These are phyloP conservation scores for Corvus moneduloides DNA, from an alignment of 2,113 vertebrate species.

Conservation along the genomic window DNA sequence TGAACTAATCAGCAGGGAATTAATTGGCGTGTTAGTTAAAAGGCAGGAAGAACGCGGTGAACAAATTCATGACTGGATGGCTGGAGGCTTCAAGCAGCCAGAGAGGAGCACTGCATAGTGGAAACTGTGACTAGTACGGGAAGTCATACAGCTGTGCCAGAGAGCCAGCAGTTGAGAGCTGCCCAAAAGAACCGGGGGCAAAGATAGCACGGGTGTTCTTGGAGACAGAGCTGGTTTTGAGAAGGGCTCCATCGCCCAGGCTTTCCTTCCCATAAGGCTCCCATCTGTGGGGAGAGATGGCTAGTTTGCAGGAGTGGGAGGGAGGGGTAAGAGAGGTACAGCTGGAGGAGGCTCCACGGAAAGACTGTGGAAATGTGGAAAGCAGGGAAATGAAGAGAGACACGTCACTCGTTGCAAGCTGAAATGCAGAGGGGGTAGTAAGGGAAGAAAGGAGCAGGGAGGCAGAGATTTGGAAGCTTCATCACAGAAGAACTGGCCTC, in stretches of 20 bases:
- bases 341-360: slow-evolving; percentile 41
- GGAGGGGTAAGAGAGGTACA: slow-evolving; percentile 53
- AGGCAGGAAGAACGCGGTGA: slow-evolving; percentile 22
- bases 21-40: slow-evolving; percentile 60
- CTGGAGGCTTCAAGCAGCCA: slow-evolving; percentile 37
- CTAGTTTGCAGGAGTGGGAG: slow-evolving; percentile 13
- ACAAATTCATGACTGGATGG: slow-evolving; percentile 35
- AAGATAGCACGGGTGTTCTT: background rate
- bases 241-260: background rate
- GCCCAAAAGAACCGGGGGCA: background rate
- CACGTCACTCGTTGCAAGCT: slow-evolving; percentile 48
- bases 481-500: slow-evolving; percentile 18
- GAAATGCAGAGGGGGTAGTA: slow-evolving; percentile 24
- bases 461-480: slow-evolving; percentile 31
- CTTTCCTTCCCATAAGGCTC: slow-evolving; percentile 31
- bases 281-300: slow-evolving; percentile 44
- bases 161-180: background rate
- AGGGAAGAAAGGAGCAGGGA: slow-evolving; percentile 14
- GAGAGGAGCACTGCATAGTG: slow-evolving; percentile 14
- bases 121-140: slow-evolving; percentile 31
- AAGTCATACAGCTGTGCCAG: background rate
- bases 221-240: background rate
- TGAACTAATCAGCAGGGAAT: slow-evolving; percentile 66
- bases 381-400: slow-evolving; percentile 27
- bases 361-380: slow-evolving; percentile 35